Percentiles rank a stretch among this genome's conserved stretches.
Evolutionary conservation across 2,113 vertebrate species (phyloP).

Genomic region (Oriolus oriolus): DNA sequence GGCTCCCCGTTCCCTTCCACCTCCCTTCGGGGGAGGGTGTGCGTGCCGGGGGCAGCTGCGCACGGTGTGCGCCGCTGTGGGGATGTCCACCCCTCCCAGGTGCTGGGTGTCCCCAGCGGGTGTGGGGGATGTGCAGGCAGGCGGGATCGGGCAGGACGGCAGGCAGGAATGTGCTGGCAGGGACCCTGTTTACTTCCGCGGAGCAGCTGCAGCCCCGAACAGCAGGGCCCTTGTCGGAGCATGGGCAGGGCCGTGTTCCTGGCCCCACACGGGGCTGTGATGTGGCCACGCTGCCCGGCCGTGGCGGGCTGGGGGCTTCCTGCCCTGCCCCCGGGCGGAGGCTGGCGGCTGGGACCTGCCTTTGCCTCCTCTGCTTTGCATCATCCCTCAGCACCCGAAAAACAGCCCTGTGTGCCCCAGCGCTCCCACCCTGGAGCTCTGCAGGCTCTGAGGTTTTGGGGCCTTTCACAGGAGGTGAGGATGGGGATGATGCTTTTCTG

Average conservation of each 20-base stretch:
- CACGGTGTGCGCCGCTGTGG: rapidly evolving
- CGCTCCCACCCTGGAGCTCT: background rate
- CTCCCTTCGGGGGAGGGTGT: rapidly evolving
- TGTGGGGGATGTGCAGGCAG: background rate
- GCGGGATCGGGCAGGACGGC: background rate
- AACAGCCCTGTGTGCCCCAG: background rate
- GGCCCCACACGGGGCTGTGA: background rate
- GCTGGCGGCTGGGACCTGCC: background rate
- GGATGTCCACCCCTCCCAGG: background rate
- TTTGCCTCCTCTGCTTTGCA: background rate
- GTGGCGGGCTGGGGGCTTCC: background rate
- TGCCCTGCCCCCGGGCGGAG: background rate
- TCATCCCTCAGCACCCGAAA: background rate
- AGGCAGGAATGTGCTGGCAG: constrained; percentile 61
- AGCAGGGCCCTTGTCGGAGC: constrained; percentile 14
- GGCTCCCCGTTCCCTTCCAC: background rate
- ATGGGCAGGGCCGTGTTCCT: background rate
- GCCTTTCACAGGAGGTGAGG: background rate
- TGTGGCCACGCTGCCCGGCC: background rate
- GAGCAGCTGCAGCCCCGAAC: constrained; percentile 27
- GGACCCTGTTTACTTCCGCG: constrained; percentile 2
- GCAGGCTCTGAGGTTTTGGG: background rate
- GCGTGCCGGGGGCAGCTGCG: rapidly evolving
- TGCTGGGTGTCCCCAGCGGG: background rate
- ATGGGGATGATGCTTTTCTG: background rate